Evolutionary conservation across 1,140 invertebrate genomes (phyloP).

Genomic region (Calycopis cecrops): DNA sequence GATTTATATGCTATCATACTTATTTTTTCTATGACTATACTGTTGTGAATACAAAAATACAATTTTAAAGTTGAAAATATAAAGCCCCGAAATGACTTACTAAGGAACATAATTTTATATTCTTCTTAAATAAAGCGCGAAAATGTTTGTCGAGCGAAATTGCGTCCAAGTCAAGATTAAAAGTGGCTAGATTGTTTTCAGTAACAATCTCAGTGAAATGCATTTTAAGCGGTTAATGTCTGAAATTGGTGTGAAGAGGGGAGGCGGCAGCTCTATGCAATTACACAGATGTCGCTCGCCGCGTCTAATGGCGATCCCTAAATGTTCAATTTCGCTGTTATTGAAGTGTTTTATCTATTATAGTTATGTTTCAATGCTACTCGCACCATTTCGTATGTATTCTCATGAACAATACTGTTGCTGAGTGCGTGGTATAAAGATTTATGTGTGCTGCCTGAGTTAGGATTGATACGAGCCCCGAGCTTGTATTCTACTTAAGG

Average conservation of each 20-base stretch:
- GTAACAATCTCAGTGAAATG: slow-evolving; percentile 56
- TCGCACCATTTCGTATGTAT: neutral
- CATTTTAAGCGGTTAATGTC: slow-evolving; percentile 61
- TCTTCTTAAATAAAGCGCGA: slow-evolving; percentile 5
- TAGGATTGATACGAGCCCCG: no score
- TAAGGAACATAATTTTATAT: slow-evolving; percentile 1
- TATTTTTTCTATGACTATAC: no score
- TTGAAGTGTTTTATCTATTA: slow-evolving; percentile 33
- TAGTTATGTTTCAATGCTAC: neutral
- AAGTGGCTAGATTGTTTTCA: slow-evolving; percentile 48
- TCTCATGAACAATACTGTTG: no score
- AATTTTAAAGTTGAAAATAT: no score
- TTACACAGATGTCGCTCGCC: slow-evolving; percentile 64
- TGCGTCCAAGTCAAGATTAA: slow-evolving; percentile 34
- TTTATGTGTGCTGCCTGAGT: no score
- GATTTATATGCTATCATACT: no score
- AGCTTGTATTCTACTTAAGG: no score
- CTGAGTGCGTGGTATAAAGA: no score
- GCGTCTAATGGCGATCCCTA: slow-evolving; percentile 42
- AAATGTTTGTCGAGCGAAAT: slow-evolving; percentile 18
- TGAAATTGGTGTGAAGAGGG: slow-evolving; percentile 56
- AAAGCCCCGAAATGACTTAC: no score
- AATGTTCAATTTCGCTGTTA: slow-evolving; percentile 47
- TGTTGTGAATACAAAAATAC: no score
- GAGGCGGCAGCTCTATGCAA: slow-evolving; percentile 52